phyloP scores from a whole-genome alignment of 2,113 vertebrate species.

The Menura novaehollandiae region DNA sequence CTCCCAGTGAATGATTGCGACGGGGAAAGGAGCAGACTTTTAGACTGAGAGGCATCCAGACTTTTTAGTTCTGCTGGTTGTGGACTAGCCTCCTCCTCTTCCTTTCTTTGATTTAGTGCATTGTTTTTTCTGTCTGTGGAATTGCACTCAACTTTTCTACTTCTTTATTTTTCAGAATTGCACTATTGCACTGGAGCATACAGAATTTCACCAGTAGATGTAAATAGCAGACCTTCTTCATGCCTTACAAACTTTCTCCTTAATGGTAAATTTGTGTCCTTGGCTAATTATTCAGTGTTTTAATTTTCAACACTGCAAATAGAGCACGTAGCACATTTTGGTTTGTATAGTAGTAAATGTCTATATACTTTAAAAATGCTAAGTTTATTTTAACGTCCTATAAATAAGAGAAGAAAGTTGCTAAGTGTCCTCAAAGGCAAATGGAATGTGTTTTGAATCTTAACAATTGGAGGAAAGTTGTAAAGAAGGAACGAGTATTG shows the following conservation, averaged over 20 bases:
- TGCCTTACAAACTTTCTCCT: conserved; percentile 98
- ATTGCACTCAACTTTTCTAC: background rate
- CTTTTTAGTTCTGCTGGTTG: background rate
- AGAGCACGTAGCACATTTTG: background rate
- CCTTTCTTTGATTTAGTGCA: background rate
- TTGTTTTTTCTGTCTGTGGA: background rate
- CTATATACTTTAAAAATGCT: background rate
- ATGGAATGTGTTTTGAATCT: background rate
- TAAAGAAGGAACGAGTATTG: background rate
- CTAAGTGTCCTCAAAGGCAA: background rate
- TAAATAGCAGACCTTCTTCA: conserved; percentile 98
- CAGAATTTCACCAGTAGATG: conserved; percentile 96
- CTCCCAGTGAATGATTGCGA: fast-evolving
- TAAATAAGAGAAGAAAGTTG: background rate
- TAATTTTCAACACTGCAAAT: background rate
- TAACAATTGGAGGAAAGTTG: background rate
- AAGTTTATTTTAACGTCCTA: background rate
- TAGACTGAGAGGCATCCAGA: background rate
- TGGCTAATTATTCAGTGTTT: background rate
- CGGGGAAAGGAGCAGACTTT: background rate
- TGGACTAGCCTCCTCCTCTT: background rate
- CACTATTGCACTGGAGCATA: conserved; percentile 97
- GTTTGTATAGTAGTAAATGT: background rate
- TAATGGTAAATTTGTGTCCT: conserved; percentile 81
- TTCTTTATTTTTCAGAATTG: conserved; percentile 78